These are phyloP conservation scores for Nasonia longicornis DNA, from an alignment of 1,140 invertebrate species.

Conservation along the genomic window DNA sequence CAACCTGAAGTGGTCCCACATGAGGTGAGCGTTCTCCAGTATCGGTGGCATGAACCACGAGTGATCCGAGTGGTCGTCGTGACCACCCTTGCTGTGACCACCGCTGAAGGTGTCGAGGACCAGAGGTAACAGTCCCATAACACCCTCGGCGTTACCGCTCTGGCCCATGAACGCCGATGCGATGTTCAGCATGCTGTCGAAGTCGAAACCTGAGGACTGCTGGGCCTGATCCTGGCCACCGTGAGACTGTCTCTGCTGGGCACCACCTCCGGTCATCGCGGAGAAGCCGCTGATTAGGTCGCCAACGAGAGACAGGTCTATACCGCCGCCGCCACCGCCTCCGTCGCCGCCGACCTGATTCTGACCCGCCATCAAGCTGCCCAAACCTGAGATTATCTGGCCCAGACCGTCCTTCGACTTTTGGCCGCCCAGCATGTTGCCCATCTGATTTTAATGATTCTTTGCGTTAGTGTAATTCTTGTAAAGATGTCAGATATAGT, in stretches of 20 bases:
- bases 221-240: conserved; percentile 51
- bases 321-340: conserved; percentile 67
- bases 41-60: conserved; percentile 80
- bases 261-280: conserved; percentile 34
- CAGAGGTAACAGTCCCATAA: conserved; percentile 75
- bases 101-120: conserved; percentile 72
- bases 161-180: conserved; percentile 73
- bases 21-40: conserved; percentile 78
- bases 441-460: conserved; percentile 45
- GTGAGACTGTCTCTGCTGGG: conserved; percentile 46
- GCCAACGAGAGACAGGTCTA: conserved; percentile 70
- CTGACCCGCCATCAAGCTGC: conserved; percentile 64
- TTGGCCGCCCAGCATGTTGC: conserved; percentile 53
- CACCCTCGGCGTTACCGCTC: conserved; percentile 67
- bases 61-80: conserved; percentile 77
- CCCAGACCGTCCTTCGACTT: conserved; percentile 51
- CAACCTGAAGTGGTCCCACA: conserved; percentile 80
- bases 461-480: not conserved
- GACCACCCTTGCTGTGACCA: conserved; percentile 59
- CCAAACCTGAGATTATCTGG: conserved; percentile 66
- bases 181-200: conserved; percentile 73
- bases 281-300: conserved; percentile 71
- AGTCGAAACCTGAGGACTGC: conserved; percentile 62
- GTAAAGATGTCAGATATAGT: not conserved
- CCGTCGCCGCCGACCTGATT: conserved; percentile 55